Base-by-base conservation (phyloP, 2,797 vertebrate genomes). In the Merluccius polli region DNA sequence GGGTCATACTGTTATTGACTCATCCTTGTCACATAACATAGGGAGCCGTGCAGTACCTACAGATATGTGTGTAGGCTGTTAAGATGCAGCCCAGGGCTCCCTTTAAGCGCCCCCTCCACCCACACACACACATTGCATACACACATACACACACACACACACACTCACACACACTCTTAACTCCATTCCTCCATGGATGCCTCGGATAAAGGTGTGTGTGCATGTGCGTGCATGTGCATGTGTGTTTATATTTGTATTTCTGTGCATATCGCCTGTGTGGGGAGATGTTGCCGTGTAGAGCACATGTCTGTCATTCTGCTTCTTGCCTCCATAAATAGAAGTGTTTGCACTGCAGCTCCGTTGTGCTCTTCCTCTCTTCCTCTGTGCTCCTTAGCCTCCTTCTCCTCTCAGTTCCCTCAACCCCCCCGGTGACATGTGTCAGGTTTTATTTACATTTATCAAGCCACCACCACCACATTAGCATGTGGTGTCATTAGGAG, bases 241-340 rank as follows among this genome's bases (percentile, higher is more conserved):
- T 76, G 75, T 33, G 59, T 48, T 16, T 86, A 86, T 88, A 77
- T 84, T 77, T 84, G 76, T 84, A 78, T 85, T 74, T 24, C 35
- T 71, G 76, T 71, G 76, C 72, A 7, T 15, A 6, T 35, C 24
- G 12, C 36, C 65, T 76, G 81, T 81, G 77, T 44, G 13, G 70
- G 77, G 81, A 74, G 81, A 77, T 68, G 77, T 82, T 88, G 76
- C 76, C 82, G 87, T 91, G 79, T 70, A 71, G 82, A 84, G 78
- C 75, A 73, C 83, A 85, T 85, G 83, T 75, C 88, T 91, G 87
- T 92, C 90, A 91, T 79, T 88, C 80, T 82, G 79, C 87, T 88
- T 86, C 86, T 24, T 84, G 68, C 83, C 86, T 89, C 89, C 92
- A 91, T 89, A 91, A 91, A 92, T 92, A 92, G 87, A 90, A 81